Percentiles rank a stretch among this genome's conserved stretches.
phyloP scores from a whole-genome alignment of 2,888 invertebrate species.

The Aproaerema taeniolella region DNA sequence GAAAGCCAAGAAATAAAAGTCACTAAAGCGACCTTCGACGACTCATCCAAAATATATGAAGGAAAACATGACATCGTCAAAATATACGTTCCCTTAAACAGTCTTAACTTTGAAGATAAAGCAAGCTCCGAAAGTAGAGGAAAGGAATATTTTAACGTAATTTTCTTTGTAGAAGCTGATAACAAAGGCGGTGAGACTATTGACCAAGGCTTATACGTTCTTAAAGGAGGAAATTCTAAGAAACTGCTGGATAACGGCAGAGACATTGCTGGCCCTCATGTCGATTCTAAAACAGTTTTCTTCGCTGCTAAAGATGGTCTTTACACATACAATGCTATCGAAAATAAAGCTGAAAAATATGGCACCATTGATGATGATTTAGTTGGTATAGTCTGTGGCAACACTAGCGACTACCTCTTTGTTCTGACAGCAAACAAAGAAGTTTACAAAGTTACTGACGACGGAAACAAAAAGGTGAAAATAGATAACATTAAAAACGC shows the following conservation, averaged over 20 bases:
- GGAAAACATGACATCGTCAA: slow-evolving; percentile 35
- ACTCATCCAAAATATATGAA: slow-evolving; percentile 27
- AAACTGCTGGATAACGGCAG: slow-evolving; percentile 38
- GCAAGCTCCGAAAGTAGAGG: slow-evolving; percentile 5
- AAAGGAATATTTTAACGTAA: slow-evolving; percentile 10
- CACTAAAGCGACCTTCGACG: slow-evolving; percentile 28
- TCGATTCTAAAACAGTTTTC: slow-evolving; percentile 32
- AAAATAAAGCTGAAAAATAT: slow-evolving; percentile 38
- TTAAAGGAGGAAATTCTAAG: slow-evolving; percentile 26
- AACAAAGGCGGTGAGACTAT: slow-evolving; percentile 23
- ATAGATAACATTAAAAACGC: slow-evolving; percentile 38
- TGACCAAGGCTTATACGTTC: slow-evolving; percentile 35
- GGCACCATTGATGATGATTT: slow-evolving; percentile 41
- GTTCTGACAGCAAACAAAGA: slow-evolving; percentile 41
- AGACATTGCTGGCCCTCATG: slow-evolving; percentile 32
- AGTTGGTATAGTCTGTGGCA: slow-evolving; percentile 37
- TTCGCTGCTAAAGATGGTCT: slow-evolving; percentile 45
- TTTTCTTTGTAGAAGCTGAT: slow-evolving; percentile 39
- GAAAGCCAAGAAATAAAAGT: slow-evolving; percentile 25
- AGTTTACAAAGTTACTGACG: slow-evolving; percentile 46
- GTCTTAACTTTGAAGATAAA: slow-evolving; percentile 31
- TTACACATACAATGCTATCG: slow-evolving; percentile 32
- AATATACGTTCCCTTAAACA: slow-evolving; percentile 33
- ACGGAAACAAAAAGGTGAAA: slow-evolving; percentile 41
- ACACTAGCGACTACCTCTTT: slow-evolving; percentile 36